Percentiles rank a stretch among this genome's conserved stretches.
phyloP scores from a whole-genome alignment of 2,888 invertebrate genomes.

The Melitaea athalia region DNA sequence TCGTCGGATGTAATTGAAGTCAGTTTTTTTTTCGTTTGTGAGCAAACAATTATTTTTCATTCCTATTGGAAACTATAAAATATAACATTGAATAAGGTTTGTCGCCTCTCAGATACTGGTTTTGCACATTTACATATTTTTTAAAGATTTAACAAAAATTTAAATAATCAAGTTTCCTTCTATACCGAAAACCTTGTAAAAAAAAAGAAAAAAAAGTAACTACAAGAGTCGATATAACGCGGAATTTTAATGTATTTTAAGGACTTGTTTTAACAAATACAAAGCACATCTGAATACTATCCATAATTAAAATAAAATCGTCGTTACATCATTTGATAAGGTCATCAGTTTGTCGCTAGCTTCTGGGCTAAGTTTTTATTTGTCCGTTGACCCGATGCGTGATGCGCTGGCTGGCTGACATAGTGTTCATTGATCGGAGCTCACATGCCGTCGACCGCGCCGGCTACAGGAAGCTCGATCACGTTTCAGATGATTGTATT shows the following conservation, averaged over 20 bases:
- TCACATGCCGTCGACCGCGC: slow-evolving; percentile 27
- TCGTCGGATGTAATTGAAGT: too few species aligned
- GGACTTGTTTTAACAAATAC: background rate
- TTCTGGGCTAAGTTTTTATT: slow-evolving; percentile 62
- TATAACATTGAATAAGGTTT: background rate
- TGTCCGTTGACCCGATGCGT: slow-evolving; percentile 71
- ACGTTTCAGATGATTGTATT: slow-evolving; percentile 13
- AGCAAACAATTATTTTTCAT: too few species aligned
- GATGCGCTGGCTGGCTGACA: slow-evolving; percentile 53
- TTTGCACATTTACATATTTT: background rate
- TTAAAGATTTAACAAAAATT: background rate
- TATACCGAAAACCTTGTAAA: background rate
- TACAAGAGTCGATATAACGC: background rate
- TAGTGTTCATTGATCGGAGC: slow-evolving; percentile 40
- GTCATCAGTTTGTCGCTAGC: slow-evolving; percentile 64
- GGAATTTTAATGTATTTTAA: background rate
- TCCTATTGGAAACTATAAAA: too few species aligned
- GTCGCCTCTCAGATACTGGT: background rate
- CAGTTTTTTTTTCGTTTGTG: too few species aligned
- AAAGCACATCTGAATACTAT: slow-evolving; percentile 16
- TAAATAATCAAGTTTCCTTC: background rate
- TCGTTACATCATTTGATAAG: slow-evolving; percentile 55
- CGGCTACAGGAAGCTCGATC: slow-evolving; percentile 27
- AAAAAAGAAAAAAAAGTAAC: background rate
- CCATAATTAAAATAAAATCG: slow-evolving; percentile 46